Evolutionary conservation across 2,888 invertebrate genomes (phyloP), one percentile per base, ranked within the genome.

Genomic region (Hydrotaea diabolus): DNA sequence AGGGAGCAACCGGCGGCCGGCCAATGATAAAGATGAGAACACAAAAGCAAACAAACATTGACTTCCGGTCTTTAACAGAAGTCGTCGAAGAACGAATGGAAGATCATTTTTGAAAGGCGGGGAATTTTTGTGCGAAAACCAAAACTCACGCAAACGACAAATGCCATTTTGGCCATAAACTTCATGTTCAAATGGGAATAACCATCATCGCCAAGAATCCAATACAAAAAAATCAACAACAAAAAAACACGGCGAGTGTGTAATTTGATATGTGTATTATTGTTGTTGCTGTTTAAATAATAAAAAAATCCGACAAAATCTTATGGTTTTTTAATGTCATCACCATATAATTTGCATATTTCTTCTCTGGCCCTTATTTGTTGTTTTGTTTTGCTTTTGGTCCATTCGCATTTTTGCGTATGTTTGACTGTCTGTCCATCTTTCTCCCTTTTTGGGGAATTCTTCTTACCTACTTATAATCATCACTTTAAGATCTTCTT

Each of bases 311-410:
- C 64, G 46, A 71, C 66, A 59, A 71, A 75, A 72, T 78, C 59
- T 80, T 82, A 80, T 83, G 78, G 83, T 71, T 83, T 80, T 83
- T 83, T 78, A 83, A 81, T 85, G 87, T 85, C 86, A 84, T 84
- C 84, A 86, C 83, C 77, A 72, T 79, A 57, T 85, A 86, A 87
- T 87, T 87, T 86, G 87, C 85, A 87, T 87, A 86, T 83, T 86
- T 79, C 74, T 75, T 77, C 31, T 57, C 19, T 53, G 55, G 55
- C 55, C 49, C 15, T 43, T 15, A 43, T 31, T 15, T 43, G 43
- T 9, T 13, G 3, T 43, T 9, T 1, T 1, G 3, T 43, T 43
- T 15, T 15, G 3, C 15, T 43, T 43, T 43, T 9, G 49, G 49
- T 49, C 39, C 39, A 39, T 39, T 39, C 39, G 39, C 39, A 49